Percentiles rank a stretch among this genome's conserved stretches.
phyloP scores from a whole-genome alignment of 1,140 invertebrate genomes.

The Delia radicum region DNA sequence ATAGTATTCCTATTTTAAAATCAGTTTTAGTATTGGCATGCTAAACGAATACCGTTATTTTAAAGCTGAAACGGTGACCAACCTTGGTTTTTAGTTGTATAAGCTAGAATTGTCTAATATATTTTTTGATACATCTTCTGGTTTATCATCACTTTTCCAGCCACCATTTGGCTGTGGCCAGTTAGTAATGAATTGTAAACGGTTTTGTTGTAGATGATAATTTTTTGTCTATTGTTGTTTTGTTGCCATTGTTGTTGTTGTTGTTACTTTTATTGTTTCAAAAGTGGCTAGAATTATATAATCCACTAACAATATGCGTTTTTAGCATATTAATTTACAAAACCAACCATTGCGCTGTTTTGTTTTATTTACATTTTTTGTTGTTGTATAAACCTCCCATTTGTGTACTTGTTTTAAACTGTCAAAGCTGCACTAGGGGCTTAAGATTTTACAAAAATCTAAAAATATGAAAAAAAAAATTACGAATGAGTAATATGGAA shows the following conservation, averaged over 20 bases:
- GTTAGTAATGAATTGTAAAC: not conserved
- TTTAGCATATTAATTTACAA: slow-evolving; percentile 15
- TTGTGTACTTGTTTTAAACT: not conserved
- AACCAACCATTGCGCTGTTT: not conserved
- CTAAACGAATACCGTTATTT: too few relatives aligned
- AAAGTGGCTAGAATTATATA: slow-evolving; percentile 15
- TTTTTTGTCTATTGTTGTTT: not conserved
- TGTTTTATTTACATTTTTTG: not conserved
- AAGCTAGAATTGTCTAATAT: too few relatives aligned
- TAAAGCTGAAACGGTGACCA: too few relatives aligned
- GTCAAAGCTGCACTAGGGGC: not conserved
- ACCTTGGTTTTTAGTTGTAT: too few relatives aligned
- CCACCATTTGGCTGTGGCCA: not conserved
- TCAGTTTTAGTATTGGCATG: too few relatives aligned
- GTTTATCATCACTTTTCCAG: not conserved
- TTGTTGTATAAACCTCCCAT: not conserved
- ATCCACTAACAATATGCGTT: slow-evolving; percentile 21
- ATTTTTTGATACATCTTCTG: not conserved
- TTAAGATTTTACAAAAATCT: too few relatives aligned
- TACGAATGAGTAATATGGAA: too few relatives aligned
- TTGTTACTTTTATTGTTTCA: not conserved
- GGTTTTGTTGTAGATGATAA: not conserved
- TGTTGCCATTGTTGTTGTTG: not conserved
- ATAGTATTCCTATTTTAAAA: too few relatives aligned
- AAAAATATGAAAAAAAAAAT: too few relatives aligned